Base-by-base conservation (phyloP, 2,888 invertebrate genomes). In the Leucoptera coffeella region DNA sequence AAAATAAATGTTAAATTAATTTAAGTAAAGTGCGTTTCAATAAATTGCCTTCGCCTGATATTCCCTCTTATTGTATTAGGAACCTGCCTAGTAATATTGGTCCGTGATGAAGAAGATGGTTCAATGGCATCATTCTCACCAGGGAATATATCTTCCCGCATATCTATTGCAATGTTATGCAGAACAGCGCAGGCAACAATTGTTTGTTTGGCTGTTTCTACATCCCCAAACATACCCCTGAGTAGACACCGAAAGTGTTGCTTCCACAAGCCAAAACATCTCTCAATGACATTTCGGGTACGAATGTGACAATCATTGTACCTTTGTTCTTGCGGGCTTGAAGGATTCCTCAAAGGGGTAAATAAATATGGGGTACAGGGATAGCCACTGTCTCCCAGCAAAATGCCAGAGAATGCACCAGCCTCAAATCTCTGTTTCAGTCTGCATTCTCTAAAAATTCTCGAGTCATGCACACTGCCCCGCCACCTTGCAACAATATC, bases 311-410 rank as follows among this genome's bases (percentile, higher is more conserved):
- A 19, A 4, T 14, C 23, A 22, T 37, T 39, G 13, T 39, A 39
- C 3, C 14, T 12, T 15, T 33, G 30, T 26, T 39, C 34, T 26
- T 30, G 12, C 7, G 15, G 22, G 7, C 26, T 33, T 4, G 4
- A 9, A 4, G 30, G 31, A 12, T 31, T 28, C 1, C 31, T 12
- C 1, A 37, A 1, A 4, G 36, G 35, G 4, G 33, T 20, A 38
- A 19, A 28, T 34, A 37, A 8, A 14, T 23, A 14, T 23, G 29
- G 25, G 8, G 26, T 30, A 19, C 32, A 35, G 3, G 30, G 15
- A 25, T 35, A 36, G 2, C 33, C 35, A 22, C 27, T 30, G 29
- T 39, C 37, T 12, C 37, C 37, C n/a, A 39, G 26, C 6, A 37
- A 19, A 15, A 26, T 15, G 2, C 34, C 35, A 14, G 7, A 14